phyloP scores from a whole-genome alignment of 2,797 vertebrate genomes.

The Hemibagrus guttatus region DNA sequence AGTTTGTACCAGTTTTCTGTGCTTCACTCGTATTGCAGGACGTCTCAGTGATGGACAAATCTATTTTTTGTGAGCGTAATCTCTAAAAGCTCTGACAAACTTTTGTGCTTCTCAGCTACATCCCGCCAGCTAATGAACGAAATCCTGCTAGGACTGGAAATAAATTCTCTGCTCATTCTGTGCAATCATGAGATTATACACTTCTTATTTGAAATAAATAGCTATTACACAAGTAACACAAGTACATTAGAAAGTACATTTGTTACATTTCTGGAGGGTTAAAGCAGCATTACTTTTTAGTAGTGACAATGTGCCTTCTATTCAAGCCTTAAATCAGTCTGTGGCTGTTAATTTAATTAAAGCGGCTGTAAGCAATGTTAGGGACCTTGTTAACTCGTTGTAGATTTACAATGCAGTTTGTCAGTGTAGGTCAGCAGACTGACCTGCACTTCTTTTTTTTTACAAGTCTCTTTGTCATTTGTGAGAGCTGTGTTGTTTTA shows the following conservation, averaged over 20 bases:
- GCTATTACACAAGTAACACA: not conserved
- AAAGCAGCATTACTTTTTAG: not conserved
- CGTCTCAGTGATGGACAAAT: conserved; percentile 56
- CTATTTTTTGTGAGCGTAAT: conserved; percentile 71
- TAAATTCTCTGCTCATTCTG: not conserved
- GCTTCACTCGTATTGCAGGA: not conserved
- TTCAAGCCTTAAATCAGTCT: not conserved
- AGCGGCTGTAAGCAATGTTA: not conserved
- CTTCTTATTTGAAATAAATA: not conserved
- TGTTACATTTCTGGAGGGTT: not conserved
- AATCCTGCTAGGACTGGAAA: not conserved
- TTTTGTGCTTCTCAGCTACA: conserved; percentile 55
- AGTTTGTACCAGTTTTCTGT: conserved; percentile 38
- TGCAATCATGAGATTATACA: not conserved
- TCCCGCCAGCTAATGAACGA: not conserved
- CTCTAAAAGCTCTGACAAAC: conserved; percentile 74
- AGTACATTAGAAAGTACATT: not conserved
- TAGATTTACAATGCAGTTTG: not conserved
- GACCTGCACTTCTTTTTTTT: not conserved
- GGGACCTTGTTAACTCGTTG: not conserved
- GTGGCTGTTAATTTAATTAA: not conserved
- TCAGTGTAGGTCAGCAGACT: not conserved
- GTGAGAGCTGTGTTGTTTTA: not conserved
- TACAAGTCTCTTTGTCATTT: not conserved
- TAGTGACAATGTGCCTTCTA: not conserved